A percentile compares a stretch with the other conserved stretches of the same genome.
Evolutionary conservation across 2,888 invertebrate genomes (phyloP).

Genomic region (Drosophila peninsularis): DNA sequence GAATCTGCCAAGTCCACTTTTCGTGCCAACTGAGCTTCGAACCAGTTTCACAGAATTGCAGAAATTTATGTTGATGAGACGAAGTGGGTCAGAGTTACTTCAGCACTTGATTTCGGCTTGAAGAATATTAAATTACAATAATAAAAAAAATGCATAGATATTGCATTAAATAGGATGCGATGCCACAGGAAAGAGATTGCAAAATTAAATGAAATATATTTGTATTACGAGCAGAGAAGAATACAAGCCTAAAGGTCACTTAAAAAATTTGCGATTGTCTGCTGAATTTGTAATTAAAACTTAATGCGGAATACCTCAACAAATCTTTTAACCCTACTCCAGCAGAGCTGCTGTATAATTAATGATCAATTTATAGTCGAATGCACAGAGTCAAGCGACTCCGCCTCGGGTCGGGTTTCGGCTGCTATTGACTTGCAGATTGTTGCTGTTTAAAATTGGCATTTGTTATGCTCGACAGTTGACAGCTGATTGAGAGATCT

Average conservation of each 20-base stretch:
- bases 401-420: not conserved
- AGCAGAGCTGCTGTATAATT: conserved; percentile 12
- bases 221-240: not conserved
- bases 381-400: not conserved
- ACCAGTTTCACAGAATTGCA: conserved; percentile 21
- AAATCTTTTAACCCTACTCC: not conserved
- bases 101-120: conserved; percentile 11
- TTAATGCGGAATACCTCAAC: conserved; percentile 1
- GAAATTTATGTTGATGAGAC: conserved; percentile 49
- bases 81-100: conserved; percentile 23
- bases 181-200: too few species aligned
- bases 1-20: conserved; percentile 68
- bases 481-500: conserved; percentile 68
- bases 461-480: conserved; percentile 58
- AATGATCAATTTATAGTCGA: conserved; percentile 24
- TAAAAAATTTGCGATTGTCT: not conserved
- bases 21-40: conserved; percentile 27
- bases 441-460: conserved; percentile 47
- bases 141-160: not conserved
- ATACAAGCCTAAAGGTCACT: not conserved
- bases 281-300: not conserved
- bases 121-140: not conserved
- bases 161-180: not conserved
- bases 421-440: conserved; percentile 57
- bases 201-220: not conserved